These are phyloP conservation scores for Sander vitreus DNA, from an alignment of 2,113 vertebrate genomes.

Conservation along the genomic window DNA sequence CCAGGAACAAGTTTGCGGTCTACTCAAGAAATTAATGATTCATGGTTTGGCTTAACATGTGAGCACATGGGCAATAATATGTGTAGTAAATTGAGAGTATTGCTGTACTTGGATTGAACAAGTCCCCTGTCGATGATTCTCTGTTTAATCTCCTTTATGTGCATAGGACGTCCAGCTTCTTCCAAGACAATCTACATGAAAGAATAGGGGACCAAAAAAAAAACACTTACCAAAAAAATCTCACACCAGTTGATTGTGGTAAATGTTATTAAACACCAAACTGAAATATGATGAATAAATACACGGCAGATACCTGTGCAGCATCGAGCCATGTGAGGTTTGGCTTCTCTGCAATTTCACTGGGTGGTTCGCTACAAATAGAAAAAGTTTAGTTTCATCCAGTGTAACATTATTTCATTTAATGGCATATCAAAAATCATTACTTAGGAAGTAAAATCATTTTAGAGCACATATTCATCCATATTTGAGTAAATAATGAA, in stretches of 20 bases:
- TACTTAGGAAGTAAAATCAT: neutral
- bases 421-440: neutral
- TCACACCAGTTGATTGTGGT: neutral
- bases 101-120: constrained; percentile 86
- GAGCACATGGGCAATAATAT: neutral
- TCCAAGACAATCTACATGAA: constrained; percentile 84
- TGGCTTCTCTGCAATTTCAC: constrained; percentile 85
- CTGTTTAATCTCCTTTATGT: constrained; percentile 89
- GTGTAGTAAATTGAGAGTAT: neutral
- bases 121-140: constrained; percentile 86
- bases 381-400: constrained; percentile 4
- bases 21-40: neutral
- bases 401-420: neutral
- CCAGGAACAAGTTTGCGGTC: neutral
- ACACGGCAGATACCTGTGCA: constrained; percentile 80
- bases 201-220: neutral
- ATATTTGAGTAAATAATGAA: neutral
- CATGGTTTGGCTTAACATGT: neutral
- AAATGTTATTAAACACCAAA: neutral
- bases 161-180: constrained; percentile 86
- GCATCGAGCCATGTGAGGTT: constrained; percentile 89
- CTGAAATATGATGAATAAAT: neutral
- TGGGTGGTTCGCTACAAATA: constrained; percentile 78
- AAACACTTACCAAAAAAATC: neutral
- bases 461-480: neutral